These are phyloP conservation scores for Capreolus pygargus DNA, from an alignment of 2,113 vertebrate genomes.

Conservation along the genomic window DNA sequence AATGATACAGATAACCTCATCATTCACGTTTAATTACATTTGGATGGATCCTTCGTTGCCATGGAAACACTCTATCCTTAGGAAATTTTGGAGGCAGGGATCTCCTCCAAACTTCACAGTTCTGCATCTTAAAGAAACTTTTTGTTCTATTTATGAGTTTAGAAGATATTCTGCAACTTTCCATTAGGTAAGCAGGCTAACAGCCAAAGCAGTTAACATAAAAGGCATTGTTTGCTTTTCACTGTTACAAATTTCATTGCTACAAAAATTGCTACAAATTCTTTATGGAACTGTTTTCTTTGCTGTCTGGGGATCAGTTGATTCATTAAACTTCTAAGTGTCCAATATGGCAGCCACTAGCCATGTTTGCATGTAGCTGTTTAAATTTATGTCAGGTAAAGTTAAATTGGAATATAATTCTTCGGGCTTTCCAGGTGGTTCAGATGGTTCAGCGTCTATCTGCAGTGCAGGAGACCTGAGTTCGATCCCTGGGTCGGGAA, in stretches of 20 bases:
- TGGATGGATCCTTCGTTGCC: slow-evolving; percentile 41
- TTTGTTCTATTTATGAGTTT: slow-evolving; percentile 14
- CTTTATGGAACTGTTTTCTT: not conserved
- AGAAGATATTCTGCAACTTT: not conserved
- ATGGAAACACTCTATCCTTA: slow-evolving; percentile 51
- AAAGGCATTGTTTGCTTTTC: not conserved
- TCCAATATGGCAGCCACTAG: not conserved
- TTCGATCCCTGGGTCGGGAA: not conserved
- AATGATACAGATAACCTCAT: not conserved
- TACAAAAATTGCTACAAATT: not conserved
- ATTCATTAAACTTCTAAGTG: not conserved
- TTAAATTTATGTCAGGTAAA: not conserved
- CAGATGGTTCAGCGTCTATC: not conserved
- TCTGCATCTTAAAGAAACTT: slow-evolving; percentile 25
- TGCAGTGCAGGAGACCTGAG: not conserved
- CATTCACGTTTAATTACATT: slow-evolving; percentile 52
- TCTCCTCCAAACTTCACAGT: slow-evolving; percentile 41
- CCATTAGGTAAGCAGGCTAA: not conserved
- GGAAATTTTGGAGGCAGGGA: slow-evolving; percentile 36
- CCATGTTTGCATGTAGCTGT: not conserved
- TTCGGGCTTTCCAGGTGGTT: not conserved
- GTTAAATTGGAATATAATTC: not conserved
- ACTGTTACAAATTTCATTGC: not conserved
- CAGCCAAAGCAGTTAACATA: not conserved
- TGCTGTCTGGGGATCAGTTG: not conserved